Conservation (phyloP, 2,888 invertebrate species). For the Andrena minutula region DNA sequence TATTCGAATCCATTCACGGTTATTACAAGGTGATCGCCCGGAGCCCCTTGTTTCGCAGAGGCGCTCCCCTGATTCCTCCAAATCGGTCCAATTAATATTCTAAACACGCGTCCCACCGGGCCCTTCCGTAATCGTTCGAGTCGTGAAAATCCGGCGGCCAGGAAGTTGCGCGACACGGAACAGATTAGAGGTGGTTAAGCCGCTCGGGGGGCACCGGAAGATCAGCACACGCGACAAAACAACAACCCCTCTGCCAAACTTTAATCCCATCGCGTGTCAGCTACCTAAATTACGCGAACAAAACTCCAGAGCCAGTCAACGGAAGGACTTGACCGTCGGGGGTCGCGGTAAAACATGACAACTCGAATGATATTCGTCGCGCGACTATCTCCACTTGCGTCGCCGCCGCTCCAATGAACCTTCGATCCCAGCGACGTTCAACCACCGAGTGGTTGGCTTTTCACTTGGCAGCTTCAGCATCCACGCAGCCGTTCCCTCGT, state of each 20-base stretch:
- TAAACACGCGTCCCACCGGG: conserved; percentile 67
- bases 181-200: conserved; percentile 77
- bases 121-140: conserved; percentile 68
- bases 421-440: conserved; percentile 26
- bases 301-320: conserved; percentile 47
- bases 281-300: conserved; percentile 74
- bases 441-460: conserved; percentile 3
- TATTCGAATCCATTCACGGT: conserved; percentile 34
- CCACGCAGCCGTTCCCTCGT: conserved; percentile 11
- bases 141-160: conserved; percentile 70
- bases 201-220: conserved; percentile 59
- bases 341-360: neutral
- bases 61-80: conserved; percentile 72
- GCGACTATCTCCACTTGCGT: neutral
- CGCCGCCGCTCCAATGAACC: neutral
- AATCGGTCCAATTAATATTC: conserved; percentile 79
- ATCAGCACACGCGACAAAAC: conserved; percentile 62
- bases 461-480: conserved; percentile 27
- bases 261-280: conserved; percentile 71
- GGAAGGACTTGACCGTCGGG: neutral
- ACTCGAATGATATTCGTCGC: conserved; percentile 15
- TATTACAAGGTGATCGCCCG: conserved; percentile 34
- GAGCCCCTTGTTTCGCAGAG: conserved; percentile 15
- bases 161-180: conserved; percentile 68
- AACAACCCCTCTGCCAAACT: conserved; percentile 54